These are phyloP conservation scores for Pseudanteris insignis DNA, from an alignment of 2,888 invertebrate species.

Conservation along the genomic window DNA sequence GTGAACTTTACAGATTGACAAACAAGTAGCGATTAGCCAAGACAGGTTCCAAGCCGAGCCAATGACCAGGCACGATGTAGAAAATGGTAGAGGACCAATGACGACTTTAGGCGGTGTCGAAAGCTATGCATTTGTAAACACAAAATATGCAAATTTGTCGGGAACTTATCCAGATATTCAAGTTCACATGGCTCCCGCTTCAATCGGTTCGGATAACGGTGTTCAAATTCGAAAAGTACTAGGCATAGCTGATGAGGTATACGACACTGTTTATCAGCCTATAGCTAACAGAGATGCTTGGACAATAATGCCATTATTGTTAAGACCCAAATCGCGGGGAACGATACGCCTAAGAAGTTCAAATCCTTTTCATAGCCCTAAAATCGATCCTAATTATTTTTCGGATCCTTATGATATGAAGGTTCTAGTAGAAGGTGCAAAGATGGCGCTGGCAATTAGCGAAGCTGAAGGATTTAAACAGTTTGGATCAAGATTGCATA, in stretches of 20 bases:
- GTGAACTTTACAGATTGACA: constrained; percentile 82
- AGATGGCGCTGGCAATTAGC: constrained; percentile 77
- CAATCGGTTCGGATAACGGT: constrained; percentile 82
- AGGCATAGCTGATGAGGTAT: constrained; percentile 82
- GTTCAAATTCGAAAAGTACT: constrained; percentile 79
- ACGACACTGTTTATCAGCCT: constrained; percentile 81
- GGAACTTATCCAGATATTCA: constrained; percentile 88
- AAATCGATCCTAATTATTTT: constrained; percentile 93
- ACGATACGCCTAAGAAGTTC: constrained; percentile 78
- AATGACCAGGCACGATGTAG: constrained; percentile 82
- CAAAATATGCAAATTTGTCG: constrained; percentile 81
- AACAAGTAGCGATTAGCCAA: constrained; percentile 85
- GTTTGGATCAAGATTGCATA: constrained; percentile 80
- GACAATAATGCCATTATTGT: constrained; percentile 86
- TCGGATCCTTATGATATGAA: constrained; percentile 81
- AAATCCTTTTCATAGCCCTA: constrained; percentile 87
- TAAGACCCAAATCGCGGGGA: constrained; percentile 82
- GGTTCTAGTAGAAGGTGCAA: constrained; percentile 84
- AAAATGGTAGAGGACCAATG: constrained; percentile 84
- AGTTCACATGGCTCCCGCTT: constrained; percentile 92
- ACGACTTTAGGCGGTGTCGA: constrained; percentile 88
- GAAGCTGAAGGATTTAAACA: constrained; percentile 82
- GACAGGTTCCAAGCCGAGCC: constrained; percentile 80
- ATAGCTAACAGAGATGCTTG: constrained; percentile 82
- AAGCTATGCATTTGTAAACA: constrained; percentile 87